Percentiles rank a stretch among this genome's conserved stretches.
Evolutionary conservation across 2,888 invertebrate genomes (phyloP).

Genomic region (Blera fallax): DNA sequence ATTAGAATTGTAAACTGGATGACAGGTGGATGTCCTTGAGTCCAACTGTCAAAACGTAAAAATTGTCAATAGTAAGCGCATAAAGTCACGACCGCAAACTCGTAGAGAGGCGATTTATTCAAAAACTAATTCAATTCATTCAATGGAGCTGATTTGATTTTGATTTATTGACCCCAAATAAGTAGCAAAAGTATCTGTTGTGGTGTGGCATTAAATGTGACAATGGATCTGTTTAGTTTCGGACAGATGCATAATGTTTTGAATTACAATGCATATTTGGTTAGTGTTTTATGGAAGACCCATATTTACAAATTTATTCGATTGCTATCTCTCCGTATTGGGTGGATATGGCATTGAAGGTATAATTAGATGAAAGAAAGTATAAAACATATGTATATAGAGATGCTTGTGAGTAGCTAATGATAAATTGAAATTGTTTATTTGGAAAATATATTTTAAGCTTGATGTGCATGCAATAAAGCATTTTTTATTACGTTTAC

Average conservation of each 20-base stretch:
- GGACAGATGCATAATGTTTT: conserved; percentile 7
- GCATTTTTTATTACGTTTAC: not conserved
- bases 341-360: not conserved
- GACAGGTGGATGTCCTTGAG: conserved; percentile 9
- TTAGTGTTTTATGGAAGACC: not conserved
- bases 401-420: not conserved
- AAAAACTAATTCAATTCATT: conserved; percentile 6
- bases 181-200: not conserved
- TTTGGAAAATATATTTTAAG: not conserved
- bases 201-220: not conserved
- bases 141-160: conserved; percentile 14
- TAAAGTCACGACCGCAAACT: not conserved
- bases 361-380: conserved; percentile 18
- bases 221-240: conserved; percentile 1
- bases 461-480: not conserved
- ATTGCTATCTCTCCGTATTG: not conserved
- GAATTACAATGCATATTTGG: conserved; percentile 21
- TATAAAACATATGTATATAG: not conserved
- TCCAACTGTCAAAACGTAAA: conserved; percentile 2
- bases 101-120: conserved; percentile 7
- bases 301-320: not conserved
- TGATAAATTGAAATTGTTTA: not conserved
- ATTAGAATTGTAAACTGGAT: conserved; percentile 8
- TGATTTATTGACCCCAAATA: conserved; percentile 32
- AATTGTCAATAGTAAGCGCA: not conserved